Evolutionary conservation across 2,888 invertebrate species (phyloP), one percentile per base, ranked within the genome.

Genomic region (Metallyticus violacea): DNA sequence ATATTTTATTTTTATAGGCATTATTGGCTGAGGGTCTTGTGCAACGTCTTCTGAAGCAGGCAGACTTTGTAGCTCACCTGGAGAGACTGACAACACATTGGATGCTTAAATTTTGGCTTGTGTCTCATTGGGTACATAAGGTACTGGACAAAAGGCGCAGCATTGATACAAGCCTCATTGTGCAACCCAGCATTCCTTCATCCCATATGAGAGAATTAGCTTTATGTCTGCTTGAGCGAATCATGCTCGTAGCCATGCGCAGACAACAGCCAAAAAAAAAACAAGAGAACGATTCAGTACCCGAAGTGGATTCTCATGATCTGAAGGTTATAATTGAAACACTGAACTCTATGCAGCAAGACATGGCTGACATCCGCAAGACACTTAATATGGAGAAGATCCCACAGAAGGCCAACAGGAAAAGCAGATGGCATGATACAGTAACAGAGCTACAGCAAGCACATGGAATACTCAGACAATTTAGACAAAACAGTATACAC

Each of bases 21-120:
- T 87, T 91, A 79, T 90, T 90, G 86, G 89, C 88, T 28, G 89
- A 90, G 87, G 91, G 92, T 6, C 90, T 91, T 80, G 90, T 91
- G 2, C 90, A 90, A 84, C 89, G 91, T 80, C 88, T 91, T 85
- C 91, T 91, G 87, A 92, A 92, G 86, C 91, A 91, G 88, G 91
- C 91, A 1, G 91, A 91, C 82, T 92, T 92, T 89, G 89, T 92
- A 22, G 89, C 90, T 26, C 92, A 92, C 87, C 89, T 92, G 85
- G 92, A 92, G 81, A 85, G 85, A 28, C 81, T 88, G 26, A 87
- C 82, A 6, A 27, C 80, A 22, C 86, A 87, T 26, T 79, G 79
- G 9, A 78, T 30, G 26, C 77, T 85, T 27, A 81, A 25, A 6
- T 62, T 27, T 26, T 26, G 79, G 25, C n/a, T 76, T 9, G 29